phyloP scores from a whole-genome alignment of 2,888 invertebrate genomes.

The Nomada goodeniana region DNA sequence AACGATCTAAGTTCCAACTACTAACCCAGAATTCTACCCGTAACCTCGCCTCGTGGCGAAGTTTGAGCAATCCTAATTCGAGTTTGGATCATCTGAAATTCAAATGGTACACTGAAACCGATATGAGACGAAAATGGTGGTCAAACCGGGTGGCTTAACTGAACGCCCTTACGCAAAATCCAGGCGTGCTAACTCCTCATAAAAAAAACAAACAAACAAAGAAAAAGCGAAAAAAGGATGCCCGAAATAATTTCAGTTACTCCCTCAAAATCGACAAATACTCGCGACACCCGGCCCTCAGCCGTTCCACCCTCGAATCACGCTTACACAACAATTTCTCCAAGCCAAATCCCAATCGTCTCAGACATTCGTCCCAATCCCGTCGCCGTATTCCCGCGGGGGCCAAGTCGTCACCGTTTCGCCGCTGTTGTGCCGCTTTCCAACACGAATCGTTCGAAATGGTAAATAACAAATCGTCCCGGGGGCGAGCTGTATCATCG shows the following conservation, averaged over 20 bases:
- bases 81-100: not conserved
- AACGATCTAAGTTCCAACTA: constrained; percentile 7
- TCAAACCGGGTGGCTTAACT: too few species aligned
- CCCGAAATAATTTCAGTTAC: too few species aligned
- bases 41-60: not conserved
- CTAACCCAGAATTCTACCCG: not conserved
- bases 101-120: too few species aligned
- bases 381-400: not conserved
- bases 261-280: too few species aligned
- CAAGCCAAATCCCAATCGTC: not conserved
- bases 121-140: too few species aligned
- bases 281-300: too few species aligned
- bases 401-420: not conserved
- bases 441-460: not conserved
- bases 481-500: not conserved
- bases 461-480: constrained; percentile 26
- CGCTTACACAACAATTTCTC: not conserved
- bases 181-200: too few species aligned
- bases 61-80: not conserved
- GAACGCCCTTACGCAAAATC: too few species aligned
- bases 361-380: not conserved
- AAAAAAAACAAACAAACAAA: too few species aligned
- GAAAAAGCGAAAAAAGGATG: too few species aligned
- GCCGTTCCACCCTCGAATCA: not conserved
- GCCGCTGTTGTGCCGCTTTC: not conserved